These are phyloP conservation scores for Brachyptera risi DNA, from an alignment of 2,888 invertebrate genomes.

Conservation along the genomic window DNA sequence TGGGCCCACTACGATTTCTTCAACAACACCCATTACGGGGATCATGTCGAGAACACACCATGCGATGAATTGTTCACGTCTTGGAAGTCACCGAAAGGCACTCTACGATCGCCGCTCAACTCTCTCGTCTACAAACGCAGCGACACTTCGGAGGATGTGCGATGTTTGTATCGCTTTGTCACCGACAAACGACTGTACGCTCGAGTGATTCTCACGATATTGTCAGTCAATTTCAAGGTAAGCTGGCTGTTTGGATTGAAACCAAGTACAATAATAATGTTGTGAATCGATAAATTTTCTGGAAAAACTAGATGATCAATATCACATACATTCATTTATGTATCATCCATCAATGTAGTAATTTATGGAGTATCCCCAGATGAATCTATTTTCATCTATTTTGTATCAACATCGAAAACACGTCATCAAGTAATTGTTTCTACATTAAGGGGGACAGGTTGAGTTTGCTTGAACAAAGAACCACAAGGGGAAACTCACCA, in stretches of 20 bases:
- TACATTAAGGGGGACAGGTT: no score
- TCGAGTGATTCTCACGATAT: conserved; percentile 71
- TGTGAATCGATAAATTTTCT: neutral
- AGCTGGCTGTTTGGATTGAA: no score
- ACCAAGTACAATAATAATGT: conserved; percentile 8
- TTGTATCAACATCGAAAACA: no score
- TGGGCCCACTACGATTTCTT: conserved; percentile 95
- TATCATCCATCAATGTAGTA: no score
- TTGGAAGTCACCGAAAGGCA: conserved; percentile 73
- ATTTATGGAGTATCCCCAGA: no score
- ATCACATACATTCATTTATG: no score
- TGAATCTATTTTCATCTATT: no score
- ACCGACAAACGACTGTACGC: conserved; percentile 79
- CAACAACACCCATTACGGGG: conserved; percentile 83
- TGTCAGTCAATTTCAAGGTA: conserved; percentile 77
- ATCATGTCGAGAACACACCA: conserved; percentile 71
- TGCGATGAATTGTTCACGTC: conserved; percentile 87
- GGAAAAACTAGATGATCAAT: no score
- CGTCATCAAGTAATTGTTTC: no score
- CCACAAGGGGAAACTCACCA: no score
- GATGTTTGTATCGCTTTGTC: conserved; percentile 78
- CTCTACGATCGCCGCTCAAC: conserved; percentile 77
- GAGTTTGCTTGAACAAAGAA: no score
- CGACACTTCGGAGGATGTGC: conserved; percentile 66
- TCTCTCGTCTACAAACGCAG: conserved; percentile 81